Conservation (phyloP, 2,888 invertebrate genomes). For the Epinotia bilunana region DNA sequence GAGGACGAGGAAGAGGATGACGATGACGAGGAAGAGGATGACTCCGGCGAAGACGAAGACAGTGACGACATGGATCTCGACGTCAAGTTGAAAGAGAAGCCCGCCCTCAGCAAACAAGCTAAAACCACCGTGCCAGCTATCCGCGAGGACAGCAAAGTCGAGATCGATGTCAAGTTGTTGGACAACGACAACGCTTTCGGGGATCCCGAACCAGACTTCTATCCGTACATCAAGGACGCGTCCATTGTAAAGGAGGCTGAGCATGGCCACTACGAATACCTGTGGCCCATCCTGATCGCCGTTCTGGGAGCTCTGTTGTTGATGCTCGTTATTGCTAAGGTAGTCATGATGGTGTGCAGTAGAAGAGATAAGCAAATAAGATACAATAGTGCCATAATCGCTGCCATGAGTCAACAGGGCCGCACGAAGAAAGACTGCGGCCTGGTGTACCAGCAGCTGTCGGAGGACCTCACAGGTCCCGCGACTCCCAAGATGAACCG, state of each 20-base stretch:
- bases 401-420: slow-evolving; percentile 81
- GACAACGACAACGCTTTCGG: slow-evolving; percentile 66
- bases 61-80: slow-evolving; percentile 73
- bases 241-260: slow-evolving; percentile 66
- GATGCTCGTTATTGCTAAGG: slow-evolving; percentile 80
- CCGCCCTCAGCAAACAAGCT: slow-evolving; percentile 49
- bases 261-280: slow-evolving; percentile 79
- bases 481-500: slow-evolving; percentile 88
- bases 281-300: slow-evolving; percentile 85
- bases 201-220: slow-evolving; percentile 61
- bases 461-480: slow-evolving; percentile 89
- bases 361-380: slow-evolving; percentile 71
- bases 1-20: slow-evolving; percentile 70
- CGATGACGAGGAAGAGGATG: slow-evolving; percentile 69
- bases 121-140: slow-evolving; percentile 46
- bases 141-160: slow-evolving; percentile 56
- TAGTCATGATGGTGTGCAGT: slow-evolving; percentile 75
- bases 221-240: slow-evolving; percentile 55
- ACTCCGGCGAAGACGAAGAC: slow-evolving; percentile 65
- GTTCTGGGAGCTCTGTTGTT: slow-evolving; percentile 84
- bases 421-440: slow-evolving; percentile 88
- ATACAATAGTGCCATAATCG: slow-evolving; percentile 82
- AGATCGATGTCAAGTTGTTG: slow-evolving; percentile 69
- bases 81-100: slow-evolving; percentile 70
- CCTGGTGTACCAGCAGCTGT: slow-evolving; percentile 90